Conservation (phyloP, 2,113 vertebrate species). For the Centrocercus urophasianus region DNA sequence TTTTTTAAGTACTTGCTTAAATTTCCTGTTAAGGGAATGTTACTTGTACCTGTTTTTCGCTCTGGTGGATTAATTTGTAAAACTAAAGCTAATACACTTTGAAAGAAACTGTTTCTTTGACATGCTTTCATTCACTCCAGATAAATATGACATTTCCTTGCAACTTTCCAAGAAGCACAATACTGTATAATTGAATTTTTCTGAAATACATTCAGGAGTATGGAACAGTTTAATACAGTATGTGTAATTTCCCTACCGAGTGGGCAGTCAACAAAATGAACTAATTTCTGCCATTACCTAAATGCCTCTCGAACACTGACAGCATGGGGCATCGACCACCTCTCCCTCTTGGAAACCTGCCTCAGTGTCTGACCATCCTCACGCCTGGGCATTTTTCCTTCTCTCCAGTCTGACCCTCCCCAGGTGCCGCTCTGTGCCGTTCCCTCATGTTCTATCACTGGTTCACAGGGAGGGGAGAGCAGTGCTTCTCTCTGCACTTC, state of each 20-base stretch:
- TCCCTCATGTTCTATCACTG: not conserved
- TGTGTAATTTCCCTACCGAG: constrained; percentile 20
- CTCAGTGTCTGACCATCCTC: not conserved
- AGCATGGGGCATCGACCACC: not conserved
- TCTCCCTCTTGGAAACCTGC: not conserved
- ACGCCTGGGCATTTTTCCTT: not conserved
- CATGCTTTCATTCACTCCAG: not conserved
- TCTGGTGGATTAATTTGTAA: not conserved
- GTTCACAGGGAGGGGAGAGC: not conserved
- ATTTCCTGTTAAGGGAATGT: not conserved
- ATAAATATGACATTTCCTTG: not conserved
- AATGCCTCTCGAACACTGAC: not conserved
- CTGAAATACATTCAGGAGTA: not conserved
- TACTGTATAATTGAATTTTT: not conserved
- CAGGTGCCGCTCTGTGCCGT: not conserved
- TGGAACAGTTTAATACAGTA: not conserved
- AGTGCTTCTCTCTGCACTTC: not conserved
- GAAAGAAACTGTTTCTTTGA: not conserved
- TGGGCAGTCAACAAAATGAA: not conserved
- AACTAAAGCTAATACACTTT: not conserved
- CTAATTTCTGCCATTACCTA: not conserved
- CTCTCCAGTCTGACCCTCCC: not conserved
- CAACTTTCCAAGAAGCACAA: not conserved
- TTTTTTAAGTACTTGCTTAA: not conserved
- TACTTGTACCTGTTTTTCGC: not conserved